Evolutionary conservation across 2,113 vertebrate species (phyloP), one percentile per base, ranked within the genome.

Genomic region (Todiramphus saurophagus): DNA sequence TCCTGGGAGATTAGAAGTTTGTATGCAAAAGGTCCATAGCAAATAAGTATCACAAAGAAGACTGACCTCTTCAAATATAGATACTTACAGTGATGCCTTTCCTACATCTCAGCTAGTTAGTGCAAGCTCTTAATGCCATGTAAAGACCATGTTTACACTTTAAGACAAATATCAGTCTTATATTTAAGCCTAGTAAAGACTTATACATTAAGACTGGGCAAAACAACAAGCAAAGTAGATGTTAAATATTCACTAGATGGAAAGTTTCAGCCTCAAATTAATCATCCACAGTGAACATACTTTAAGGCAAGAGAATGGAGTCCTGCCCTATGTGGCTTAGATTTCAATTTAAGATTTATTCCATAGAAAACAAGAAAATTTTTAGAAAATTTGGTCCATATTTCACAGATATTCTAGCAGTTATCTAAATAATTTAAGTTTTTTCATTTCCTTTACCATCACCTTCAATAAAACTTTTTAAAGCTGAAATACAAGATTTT

Each of bases 221-320:
- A 83, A 85, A 63, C 18, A 8, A 51, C 9, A 17, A 44, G 5
- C 39, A 44, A 69, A 74, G 35, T 33, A 31, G 17, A 18, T 37
- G 31, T 18, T 9, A 83, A 68, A 89, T 41, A 59, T 9, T 23
- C 4, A 31, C 21, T 67, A 63, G 11, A 70, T 28, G 24, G 37
- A 83, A 33, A 76, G 1, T 1, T 1, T 48, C 64, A 90, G 21
- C 11, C 31, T 80, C 35, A 77, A 11, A 58, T 58, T 51, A 66
- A 5, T 63, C 16, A 76, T 41, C 15, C 46, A 20, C 18, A 33
- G 2, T 20, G 6, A 18, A 72, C 1, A 0, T 13, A 3, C 4
- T 11, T 35, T 39, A 64, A 64, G 10, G 13, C 56, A 76, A 43
- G 17, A 53, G 11, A 72, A 67, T 44, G 30, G 13, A 73, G 20